Evolutionary conservation across 2,113 vertebrate species (phyloP).

Genomic region (Chrysemys picta): DNA sequence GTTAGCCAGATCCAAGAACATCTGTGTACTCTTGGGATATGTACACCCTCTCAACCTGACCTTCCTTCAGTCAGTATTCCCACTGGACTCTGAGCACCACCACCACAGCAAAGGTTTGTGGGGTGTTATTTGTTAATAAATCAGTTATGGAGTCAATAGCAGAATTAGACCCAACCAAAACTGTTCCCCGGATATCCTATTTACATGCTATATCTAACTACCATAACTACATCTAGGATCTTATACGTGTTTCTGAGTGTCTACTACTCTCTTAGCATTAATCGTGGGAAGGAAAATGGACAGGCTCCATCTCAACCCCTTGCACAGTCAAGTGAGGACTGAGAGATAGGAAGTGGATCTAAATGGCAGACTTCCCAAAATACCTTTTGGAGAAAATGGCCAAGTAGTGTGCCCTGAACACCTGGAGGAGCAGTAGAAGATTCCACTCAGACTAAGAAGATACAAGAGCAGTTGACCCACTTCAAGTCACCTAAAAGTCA

Average conservation of each 20-base stretch:
- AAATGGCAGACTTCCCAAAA: not conserved
- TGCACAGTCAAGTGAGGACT: not conserved
- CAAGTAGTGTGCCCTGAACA: not conserved
- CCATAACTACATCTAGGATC: not conserved
- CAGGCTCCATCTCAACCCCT: not conserved
- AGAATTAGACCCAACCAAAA: not conserved
- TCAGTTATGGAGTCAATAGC: not conserved
- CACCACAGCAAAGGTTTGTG: not conserved
- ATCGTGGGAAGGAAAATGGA: not conserved
- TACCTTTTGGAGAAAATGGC: not conserved
- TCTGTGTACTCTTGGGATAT: not conserved
- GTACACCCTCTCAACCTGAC: not conserved
- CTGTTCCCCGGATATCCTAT: not conserved
- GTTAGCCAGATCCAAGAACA: not conserved
- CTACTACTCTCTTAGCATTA: not conserved
- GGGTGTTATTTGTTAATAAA: not conserved
- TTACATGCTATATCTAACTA: not conserved
- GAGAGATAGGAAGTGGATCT: not conserved
- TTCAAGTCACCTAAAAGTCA: not conserved
- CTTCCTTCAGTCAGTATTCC: not conserved
- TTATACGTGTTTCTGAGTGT: not conserved
- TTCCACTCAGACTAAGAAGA: not conserved
- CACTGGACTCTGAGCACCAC: not conserved
- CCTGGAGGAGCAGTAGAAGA: not conserved
- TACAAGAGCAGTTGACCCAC: not conserved